phyloP scores from a whole-genome alignment of 37 sponge, comb jelly and placozoan species.

The Cladorhizidae sp. region DNA sequence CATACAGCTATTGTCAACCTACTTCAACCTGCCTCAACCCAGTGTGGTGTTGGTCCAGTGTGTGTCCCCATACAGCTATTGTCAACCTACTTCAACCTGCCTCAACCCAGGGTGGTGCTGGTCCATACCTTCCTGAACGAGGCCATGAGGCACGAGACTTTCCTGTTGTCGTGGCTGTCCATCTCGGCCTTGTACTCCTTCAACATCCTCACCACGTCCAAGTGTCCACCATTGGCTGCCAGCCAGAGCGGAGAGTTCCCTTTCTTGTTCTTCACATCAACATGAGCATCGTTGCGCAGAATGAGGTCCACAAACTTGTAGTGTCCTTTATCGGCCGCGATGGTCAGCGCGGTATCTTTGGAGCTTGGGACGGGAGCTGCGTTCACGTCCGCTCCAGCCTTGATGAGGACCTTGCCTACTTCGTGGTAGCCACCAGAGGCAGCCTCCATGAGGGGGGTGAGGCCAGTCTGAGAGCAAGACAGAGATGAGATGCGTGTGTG shows the following conservation, averaged over 20 bases:
- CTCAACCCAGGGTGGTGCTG: background rate
- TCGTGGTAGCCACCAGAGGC: constrained; percentile 93
- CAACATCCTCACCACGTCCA: constrained; percentile 75
- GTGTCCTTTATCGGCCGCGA: constrained; percentile 94
- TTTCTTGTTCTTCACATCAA: constrained; percentile 95
- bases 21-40: too few relatives aligned
- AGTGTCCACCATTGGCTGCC: constrained; percentile 89
- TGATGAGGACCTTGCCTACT: constrained; percentile 85
- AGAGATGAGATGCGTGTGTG: background rate
- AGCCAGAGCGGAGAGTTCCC: constrained; percentile 95
- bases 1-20: too few relatives aligned
- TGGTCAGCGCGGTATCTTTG: constrained; percentile 89
- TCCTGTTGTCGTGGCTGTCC: constrained; percentile 90
- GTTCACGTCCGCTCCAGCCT: constrained; percentile 88
- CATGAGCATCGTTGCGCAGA: constrained; percentile 68
- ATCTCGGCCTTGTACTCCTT: constrained; percentile 69
- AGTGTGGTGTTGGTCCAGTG: too few relatives aligned
- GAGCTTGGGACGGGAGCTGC: constrained; percentile 94
- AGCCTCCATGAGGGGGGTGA: constrained; percentile 95
- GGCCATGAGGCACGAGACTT: constrained; percentile 86
- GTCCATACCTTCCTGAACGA: constrained; percentile 77
- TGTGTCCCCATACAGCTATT: too few relatives aligned
- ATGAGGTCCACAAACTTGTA: constrained; percentile 87
- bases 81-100: too few relatives aligned
- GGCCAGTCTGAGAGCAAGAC: constrained; percentile 66